A percentile compares a stretch with the other conserved stretches of the same genome.
Conservation (phyloP, 2,888 invertebrate genomes). For the Philonicus albiceps region DNA sequence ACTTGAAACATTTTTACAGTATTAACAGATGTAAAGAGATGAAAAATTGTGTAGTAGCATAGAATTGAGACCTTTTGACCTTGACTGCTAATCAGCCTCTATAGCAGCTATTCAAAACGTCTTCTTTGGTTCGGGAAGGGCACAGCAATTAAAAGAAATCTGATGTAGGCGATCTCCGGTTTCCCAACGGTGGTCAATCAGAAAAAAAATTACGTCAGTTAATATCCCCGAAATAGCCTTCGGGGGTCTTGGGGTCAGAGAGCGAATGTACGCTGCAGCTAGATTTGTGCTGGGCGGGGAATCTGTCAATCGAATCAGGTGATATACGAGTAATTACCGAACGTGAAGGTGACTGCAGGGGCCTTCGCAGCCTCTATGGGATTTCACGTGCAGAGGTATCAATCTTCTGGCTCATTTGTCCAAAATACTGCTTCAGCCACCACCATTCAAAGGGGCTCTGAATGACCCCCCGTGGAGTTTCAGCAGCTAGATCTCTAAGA, state of each 20-base stretch:
- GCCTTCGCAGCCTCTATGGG: neutral
- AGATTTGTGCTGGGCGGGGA: slow-evolving; percentile 27
- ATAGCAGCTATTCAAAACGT: neutral
- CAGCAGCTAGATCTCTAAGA: neutral
- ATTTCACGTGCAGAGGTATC: slow-evolving; percentile 4
- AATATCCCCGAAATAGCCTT: neutral
- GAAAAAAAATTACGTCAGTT: neutral
- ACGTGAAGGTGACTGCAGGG: neutral
- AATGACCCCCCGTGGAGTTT: neutral
- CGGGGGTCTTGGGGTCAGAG: neutral
- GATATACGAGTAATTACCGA: slow-evolving; percentile 35
- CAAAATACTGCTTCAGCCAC: slow-evolving; percentile 8
- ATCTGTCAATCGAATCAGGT: slow-evolving; percentile 21
- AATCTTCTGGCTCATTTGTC: slow-evolving; percentile 15
- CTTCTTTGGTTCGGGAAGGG: neutral
- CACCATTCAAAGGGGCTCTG: neutral
- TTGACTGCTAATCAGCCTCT: neutral
- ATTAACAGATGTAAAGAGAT: neutral
- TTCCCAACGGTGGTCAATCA: neutral
- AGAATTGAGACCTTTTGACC: neutral
- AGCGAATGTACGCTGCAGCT: neutral
- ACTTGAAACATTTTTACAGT: neutral
- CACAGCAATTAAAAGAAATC: neutral
- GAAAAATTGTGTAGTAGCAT: neutral
- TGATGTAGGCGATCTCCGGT: neutral